Evolutionary conservation across 2,797 vertebrate genomes (phyloP).

Genomic region (Kryptopterus vitreolus): DNA sequence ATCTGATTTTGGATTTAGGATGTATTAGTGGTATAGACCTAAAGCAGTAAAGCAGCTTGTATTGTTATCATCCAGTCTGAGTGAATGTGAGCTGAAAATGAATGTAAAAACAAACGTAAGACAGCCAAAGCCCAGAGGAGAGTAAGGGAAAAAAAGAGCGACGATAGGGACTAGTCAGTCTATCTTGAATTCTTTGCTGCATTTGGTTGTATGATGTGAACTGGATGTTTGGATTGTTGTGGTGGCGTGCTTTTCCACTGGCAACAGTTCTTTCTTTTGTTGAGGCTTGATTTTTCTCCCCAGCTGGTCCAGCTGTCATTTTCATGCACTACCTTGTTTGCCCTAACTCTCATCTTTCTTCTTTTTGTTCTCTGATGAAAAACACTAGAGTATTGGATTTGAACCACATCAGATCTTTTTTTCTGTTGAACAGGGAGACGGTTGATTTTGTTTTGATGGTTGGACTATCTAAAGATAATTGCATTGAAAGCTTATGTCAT

Average conservation of each 20-base stretch:
- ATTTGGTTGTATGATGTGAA: conserved; percentile 18
- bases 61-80: too few species aligned
- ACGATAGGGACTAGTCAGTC: neutral
- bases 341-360: conserved; percentile 13
- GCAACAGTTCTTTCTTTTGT: conserved; percentile 14
- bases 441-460: neutral
- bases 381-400: neutral
- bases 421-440: neutral
- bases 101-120: neutral
- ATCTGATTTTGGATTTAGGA: neutral
- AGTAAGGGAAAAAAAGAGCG: neutral
- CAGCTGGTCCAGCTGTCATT: conserved; percentile 8
- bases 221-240: conserved; percentile 33
- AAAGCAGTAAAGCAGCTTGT: too few species aligned
- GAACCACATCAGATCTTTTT: neutral
- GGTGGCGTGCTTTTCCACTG: conserved; percentile 2
- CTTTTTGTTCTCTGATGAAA: conserved; percentile 12
- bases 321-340: neutral
- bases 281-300: neutral
- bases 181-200: neutral
- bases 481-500: neutral
- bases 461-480: conserved; percentile 1
- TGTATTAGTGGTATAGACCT: too few species aligned
- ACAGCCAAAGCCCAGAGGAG: neutral
- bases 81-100: neutral